These are phyloP conservation scores for Agrenia bidenticulata DNA, from an alignment of 2,888 invertebrate species.

Conservation along the genomic window DNA sequence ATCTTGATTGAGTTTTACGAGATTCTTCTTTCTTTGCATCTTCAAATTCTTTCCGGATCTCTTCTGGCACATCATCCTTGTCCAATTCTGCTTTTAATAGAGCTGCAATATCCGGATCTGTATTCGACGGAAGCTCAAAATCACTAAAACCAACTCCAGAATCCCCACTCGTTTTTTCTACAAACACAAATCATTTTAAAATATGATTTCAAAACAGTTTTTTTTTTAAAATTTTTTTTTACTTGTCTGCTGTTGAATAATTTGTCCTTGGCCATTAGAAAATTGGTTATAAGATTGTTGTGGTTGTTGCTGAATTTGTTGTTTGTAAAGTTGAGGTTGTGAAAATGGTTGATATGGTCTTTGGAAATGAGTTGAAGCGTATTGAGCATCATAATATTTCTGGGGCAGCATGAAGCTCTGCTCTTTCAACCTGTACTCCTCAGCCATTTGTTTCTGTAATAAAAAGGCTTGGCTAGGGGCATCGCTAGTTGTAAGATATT, in stretches of 20 bases:
- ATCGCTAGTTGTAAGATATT: too few relatives aligned
- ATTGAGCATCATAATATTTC: not conserved
- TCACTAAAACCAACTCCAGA: slow-evolving; percentile 35
- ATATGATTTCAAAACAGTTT: too few relatives aligned
- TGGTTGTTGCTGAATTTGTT: too few relatives aligned
- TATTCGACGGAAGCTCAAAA: slow-evolving; percentile 38
- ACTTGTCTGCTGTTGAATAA: too few relatives aligned
- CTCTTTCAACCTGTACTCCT: not conserved
- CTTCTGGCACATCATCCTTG: slow-evolving; percentile 48
- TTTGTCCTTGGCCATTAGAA: too few relatives aligned
- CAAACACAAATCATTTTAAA: too few relatives aligned
- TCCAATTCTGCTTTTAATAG: slow-evolving; percentile 43
- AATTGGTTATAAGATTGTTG: too few relatives aligned
- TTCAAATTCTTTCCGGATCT: slow-evolving; percentile 43
- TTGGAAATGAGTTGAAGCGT: too few relatives aligned
- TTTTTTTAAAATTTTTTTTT: too few relatives aligned
- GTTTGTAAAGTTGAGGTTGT: too few relatives aligned
- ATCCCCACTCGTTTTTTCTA: slow-evolving; percentile 29
- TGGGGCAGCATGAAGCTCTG: slow-evolving; percentile 15
- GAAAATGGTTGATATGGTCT: too few relatives aligned
- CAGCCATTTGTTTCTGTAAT: not conserved
- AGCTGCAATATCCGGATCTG: slow-evolving; percentile 49
- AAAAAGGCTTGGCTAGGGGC: too few relatives aligned
- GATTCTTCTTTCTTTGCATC: slow-evolving; percentile 36
- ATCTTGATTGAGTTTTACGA: slow-evolving; percentile 1